Evolutionary conservation across 2,797 vertebrate species (phyloP).

Genomic region (Chiropotes sagulatus): DNA sequence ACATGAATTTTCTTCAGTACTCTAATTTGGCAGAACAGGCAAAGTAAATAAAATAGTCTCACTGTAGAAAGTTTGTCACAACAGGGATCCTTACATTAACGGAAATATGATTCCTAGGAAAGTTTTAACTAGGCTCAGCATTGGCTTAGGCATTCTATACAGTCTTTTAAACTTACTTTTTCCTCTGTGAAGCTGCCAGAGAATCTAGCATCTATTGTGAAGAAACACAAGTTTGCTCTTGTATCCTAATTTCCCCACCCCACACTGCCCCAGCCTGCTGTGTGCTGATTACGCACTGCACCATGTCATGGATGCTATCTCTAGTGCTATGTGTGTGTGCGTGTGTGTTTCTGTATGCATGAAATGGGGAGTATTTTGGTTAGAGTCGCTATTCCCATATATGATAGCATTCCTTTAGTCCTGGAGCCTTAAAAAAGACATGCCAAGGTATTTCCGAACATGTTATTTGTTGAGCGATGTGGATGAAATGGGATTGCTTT

Average conservation of each 20-base stretch:
- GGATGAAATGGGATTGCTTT: constrained; percentile 38
- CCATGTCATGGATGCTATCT: not conserved
- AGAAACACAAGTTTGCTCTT: constrained; percentile 23
- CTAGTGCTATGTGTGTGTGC: constrained; percentile 6
- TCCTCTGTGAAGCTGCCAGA: not conserved
- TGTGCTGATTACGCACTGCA: not conserved
- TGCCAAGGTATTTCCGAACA: not conserved
- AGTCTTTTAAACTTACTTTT: not conserved
- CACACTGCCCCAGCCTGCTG: constrained; percentile 63
- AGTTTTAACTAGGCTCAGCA: not conserved
- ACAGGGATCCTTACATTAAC: not conserved
- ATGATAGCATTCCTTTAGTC: not conserved
- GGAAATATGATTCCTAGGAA: constrained; percentile 7
- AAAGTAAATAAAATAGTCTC: not conserved
- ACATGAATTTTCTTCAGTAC: not conserved
- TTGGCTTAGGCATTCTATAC: not conserved
- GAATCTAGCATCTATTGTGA: not conserved
- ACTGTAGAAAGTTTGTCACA: not conserved
- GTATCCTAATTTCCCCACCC: constrained; percentile 66
- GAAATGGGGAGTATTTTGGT: not conserved
- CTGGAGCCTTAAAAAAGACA: not conserved
- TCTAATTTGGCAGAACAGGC: not conserved
- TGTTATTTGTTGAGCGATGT: not conserved
- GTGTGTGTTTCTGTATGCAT: constrained; percentile 46
- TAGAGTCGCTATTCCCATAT: not conserved